Base-by-base conservation (phyloP, 2,797 vertebrate species). In the Euphonia xanthogaster region DNA sequence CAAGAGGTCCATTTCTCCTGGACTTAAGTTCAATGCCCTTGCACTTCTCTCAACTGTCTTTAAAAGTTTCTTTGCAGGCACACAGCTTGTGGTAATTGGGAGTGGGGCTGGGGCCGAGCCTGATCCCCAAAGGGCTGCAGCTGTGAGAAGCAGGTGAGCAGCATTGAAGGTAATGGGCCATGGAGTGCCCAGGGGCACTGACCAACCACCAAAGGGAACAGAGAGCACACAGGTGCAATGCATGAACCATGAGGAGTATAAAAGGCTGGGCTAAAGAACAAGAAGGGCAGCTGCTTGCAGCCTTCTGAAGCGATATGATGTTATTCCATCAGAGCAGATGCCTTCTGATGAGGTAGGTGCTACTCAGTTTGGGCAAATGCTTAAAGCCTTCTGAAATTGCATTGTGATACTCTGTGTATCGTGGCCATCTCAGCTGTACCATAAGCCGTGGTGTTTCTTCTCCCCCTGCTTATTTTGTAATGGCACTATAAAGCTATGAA, bases 81-180 rank as follows among this genome's bases (percentile, higher is more conserved):
- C 35, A 37, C 35, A 58, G 57, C 5, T 27, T 58, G 24, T 37
- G 57, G 25, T 58, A 37, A 58, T 2, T 37, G 17, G 35, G 24
- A 37, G 57, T 9, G 11, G 35, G 24, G 35, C 24, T 58, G 35
- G 1, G 0, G 12, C 57, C 2, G 2, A 27, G 24, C 24, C 33
- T 27, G 24, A 37, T 58, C 55, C 33, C 24, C 33, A 37, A 2
- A 19, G 55, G 24, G 55, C 54, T 57, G 12, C 33, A 57, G 55
- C 23, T 35, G 11, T 57, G 55, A 8, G 2, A 11, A 24, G 2
- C 55, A 35, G 55, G 55, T 25, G 33, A 57, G 2, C 33, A 57
- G 55, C 33, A 58, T 8, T 58, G 33, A 37, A 37, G 24, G 33
- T 5, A 54, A n/a, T 54, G 51, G 14, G 21, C 22, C 53, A 9